phyloP scores from a whole-genome alignment of 2,797 vertebrate species.

The Australoheros facetus region DNA sequence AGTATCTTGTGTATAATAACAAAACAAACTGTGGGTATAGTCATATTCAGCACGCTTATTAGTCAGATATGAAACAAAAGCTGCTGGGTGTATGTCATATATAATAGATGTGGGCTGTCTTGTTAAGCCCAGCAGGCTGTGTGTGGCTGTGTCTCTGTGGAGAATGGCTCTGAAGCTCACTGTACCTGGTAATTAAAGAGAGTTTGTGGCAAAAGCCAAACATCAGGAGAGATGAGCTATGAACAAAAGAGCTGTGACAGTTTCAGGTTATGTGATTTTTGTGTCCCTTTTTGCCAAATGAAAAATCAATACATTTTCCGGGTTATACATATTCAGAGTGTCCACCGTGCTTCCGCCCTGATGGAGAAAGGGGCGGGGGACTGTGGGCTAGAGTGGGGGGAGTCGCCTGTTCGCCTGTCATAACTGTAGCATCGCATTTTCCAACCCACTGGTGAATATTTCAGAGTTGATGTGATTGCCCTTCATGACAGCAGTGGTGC shows the following conservation, averaged over 20 bases:
- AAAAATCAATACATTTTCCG: constrained; percentile 99
- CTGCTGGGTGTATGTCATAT: constrained; percentile 79
- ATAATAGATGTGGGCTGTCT: constrained; percentile 81
- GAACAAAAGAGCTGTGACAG: constrained; percentile 99
- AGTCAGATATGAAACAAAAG: constrained; percentile 80
- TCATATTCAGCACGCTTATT: constrained; percentile 72
- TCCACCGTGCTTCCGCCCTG: constrained; percentile 89
- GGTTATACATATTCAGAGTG: constrained; percentile 98
- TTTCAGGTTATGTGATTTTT: constrained; percentile 98
- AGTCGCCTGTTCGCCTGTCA: constrained; percentile 90
- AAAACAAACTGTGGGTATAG: constrained; percentile 68
- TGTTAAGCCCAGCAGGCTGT: constrained; percentile 78
- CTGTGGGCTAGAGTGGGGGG: constrained; percentile 64
- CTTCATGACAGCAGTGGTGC: constrained; percentile 86
- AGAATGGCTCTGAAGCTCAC: constrained; percentile 69
- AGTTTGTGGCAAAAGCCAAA: constrained; percentile 86
- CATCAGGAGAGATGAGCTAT: constrained; percentile 94
- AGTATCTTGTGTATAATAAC: constrained; percentile 59
- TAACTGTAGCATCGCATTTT: constrained; percentile 93
- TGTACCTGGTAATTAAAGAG: constrained; percentile 92
- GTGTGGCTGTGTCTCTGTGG: constrained; percentile 74
- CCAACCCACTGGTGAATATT: constrained; percentile 98
- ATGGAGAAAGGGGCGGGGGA: constrained; percentile 80
- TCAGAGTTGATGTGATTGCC: constrained; percentile 97
- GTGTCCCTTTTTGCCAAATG: constrained; percentile 86